A percentile compares a stretch with the other conserved stretches of the same genome.
Conservation (phyloP, 64 coral and sea anemone species). For the Actinia equina region DNA sequence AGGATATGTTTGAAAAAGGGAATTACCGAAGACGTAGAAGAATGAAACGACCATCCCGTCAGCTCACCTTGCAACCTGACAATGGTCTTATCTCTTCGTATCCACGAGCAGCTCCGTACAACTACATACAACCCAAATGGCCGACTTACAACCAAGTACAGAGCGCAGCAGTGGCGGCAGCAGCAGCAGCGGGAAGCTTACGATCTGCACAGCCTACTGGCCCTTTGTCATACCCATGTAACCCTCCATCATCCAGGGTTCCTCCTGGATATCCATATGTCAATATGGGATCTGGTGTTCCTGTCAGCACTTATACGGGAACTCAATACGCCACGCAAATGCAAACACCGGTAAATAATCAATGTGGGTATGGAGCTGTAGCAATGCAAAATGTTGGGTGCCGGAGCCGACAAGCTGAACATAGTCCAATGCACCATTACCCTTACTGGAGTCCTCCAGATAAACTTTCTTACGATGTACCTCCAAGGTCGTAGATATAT, state of each 20-base stretch:
- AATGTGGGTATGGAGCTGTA: conserved; percentile 89
- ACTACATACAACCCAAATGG: conserved; percentile 95
- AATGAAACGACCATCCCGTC: conserved; percentile 94
- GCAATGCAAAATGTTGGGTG: conserved; percentile 93
- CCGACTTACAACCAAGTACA: conserved; percentile 86
- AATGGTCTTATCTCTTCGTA: conserved; percentile 71
- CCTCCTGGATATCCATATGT: conserved; percentile 92
- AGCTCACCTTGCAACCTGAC: conserved; percentile 63
- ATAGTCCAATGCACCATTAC: conserved; percentile 77
- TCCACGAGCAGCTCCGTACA: conserved; percentile 61
- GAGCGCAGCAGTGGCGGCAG: conserved; percentile 47
- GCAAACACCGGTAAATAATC: conserved; percentile 92
- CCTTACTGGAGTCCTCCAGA: conserved; percentile 93
- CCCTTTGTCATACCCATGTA: conserved; percentile 82
- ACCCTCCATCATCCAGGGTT: conserved; percentile 90
- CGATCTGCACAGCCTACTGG: conserved; percentile 70
- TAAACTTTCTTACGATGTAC: conserved; percentile 80
- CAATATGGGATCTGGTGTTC: conserved; percentile 92
- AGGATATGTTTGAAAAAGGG: conserved; percentile 99
- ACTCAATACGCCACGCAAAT: conserved; percentile 97
- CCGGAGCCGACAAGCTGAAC: conserved; percentile 78
- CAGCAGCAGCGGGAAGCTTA: conserved; percentile 62
- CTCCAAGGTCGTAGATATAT: conserved; percentile 67
- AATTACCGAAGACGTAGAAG: conserved; percentile 89
- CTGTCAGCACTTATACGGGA: conserved; percentile 88